These are phyloP conservation scores for Alca torda DNA, from an alignment of 2,797 vertebrate genomes.

Conservation along the genomic window DNA sequence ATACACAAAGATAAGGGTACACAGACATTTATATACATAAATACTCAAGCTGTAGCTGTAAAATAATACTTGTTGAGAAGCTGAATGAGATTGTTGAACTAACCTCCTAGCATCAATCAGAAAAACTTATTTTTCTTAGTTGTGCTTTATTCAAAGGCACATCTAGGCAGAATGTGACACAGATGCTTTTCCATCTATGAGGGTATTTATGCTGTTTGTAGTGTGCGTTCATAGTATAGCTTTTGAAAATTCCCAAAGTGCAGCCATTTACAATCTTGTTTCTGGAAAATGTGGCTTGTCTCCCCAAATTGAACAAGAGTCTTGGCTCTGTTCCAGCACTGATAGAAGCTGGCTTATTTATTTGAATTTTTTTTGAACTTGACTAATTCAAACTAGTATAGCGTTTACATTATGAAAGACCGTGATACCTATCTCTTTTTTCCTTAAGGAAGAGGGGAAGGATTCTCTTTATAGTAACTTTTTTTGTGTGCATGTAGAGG, in stretches of 20 bases:
- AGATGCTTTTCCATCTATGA: not conserved
- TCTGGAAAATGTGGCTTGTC: not conserved
- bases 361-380: not conserved
- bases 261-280: not conserved
- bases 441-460: not conserved
- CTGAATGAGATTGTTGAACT: not conserved
- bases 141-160: not conserved
- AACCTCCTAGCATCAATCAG: no score
- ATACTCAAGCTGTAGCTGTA: not conserved
- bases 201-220: not conserved
- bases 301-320: not conserved
- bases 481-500: not conserved
- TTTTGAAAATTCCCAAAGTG: not conserved
- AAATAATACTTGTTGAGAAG: not conserved
- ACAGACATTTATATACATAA: not conserved
- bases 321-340: not conserved
- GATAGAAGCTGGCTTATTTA: not conserved
- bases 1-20: not conserved
- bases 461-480: not conserved
- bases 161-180: not conserved
- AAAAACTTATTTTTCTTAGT: not conserved
- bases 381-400: not conserved
- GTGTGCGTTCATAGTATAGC: not conserved
- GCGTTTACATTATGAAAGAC: not conserved
- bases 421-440: not conserved